A percentile compares a stretch with the other conserved stretches of the same genome.
Conservation (phyloP, 2,797 vertebrate genomes). For the Antrozous pallidus region DNA sequence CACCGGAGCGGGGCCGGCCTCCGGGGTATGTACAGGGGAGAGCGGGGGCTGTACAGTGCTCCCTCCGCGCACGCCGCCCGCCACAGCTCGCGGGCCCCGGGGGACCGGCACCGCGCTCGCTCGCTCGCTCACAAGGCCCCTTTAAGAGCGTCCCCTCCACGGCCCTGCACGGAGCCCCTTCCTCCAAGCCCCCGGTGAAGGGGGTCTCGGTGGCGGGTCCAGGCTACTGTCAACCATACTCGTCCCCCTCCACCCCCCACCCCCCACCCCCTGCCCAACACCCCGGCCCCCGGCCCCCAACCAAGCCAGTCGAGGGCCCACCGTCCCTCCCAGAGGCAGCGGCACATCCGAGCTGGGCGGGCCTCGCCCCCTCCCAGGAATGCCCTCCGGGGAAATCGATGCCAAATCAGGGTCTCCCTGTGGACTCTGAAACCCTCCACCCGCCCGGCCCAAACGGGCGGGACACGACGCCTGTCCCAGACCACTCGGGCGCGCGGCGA, state of each 20-base stretch:
- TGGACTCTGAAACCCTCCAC: constrained; percentile 54
- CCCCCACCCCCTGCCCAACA: neutral
- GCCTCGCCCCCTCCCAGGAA: constrained; percentile 19
- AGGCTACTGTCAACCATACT: neutral
- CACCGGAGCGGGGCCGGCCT: constrained; percentile 74
- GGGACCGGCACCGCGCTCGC: neutral
- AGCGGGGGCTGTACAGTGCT: constrained; percentile 62
- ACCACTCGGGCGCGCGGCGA: constrained; percentile 39
- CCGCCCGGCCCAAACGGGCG: constrained; percentile 71
- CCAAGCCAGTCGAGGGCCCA: neutral
- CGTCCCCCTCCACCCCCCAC: neutral
- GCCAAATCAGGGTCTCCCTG: constrained; percentile 59
- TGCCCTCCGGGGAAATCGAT: neutral
- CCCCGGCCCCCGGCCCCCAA: neutral
- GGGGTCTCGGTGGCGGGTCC: neutral
- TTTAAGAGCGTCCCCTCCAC: neutral
- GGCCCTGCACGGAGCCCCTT: neutral
- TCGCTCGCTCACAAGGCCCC: neutral
- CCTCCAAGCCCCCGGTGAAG: neutral
- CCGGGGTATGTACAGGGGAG: constrained; percentile 82
- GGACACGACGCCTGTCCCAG: constrained; percentile 59
- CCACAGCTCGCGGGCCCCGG: neutral
- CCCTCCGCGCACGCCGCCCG: constrained; percentile 28
- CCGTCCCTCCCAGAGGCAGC: neutral
- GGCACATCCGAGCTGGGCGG: neutral